Conservation (phyloP, 1,140 invertebrate species). For the Trissolcus basalis region DNA sequence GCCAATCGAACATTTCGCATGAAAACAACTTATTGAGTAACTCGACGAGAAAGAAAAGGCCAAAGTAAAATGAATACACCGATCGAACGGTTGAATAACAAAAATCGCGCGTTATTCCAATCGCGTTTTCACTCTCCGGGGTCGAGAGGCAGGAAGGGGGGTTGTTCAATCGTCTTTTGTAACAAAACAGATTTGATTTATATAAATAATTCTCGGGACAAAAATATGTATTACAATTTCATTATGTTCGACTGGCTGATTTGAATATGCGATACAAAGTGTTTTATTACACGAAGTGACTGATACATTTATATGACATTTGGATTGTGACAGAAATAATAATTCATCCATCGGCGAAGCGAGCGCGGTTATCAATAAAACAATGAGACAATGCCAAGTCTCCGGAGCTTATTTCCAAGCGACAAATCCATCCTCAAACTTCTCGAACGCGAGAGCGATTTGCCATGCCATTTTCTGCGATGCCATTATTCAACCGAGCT, state of each 20-base stretch:
- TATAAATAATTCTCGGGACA: no score
- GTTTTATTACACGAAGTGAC: conserved; percentile 3
- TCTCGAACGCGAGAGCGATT: conserved; percentile 1
- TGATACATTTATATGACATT: conserved; percentile 13
- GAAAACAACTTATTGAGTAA: conserved; percentile 30
- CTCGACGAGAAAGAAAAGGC: conserved; percentile 16
- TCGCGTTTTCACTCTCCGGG: no score
- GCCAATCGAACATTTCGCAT: conserved; percentile 6
- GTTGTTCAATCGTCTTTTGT: no score
- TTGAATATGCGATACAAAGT: conserved; percentile 2
- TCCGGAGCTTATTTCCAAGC: conserved; percentile 38
- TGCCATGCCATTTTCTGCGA: background rate
- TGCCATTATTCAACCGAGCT: background rate
- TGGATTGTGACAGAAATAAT: conserved; percentile 11
- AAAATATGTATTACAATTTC: no score
- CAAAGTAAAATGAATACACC: background rate
- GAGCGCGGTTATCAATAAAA: conserved; percentile 34
- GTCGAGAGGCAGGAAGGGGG: no score
- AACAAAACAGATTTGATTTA: no score
- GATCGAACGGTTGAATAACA: conserved; percentile 2
- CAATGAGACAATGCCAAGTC: conserved; percentile 33
- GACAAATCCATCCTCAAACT: conserved; percentile 45
- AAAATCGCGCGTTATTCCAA: conserved; percentile 6
- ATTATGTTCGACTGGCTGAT: no score
- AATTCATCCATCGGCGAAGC: conserved; percentile 4